A percentile compares a stretch with the other conserved stretches of the same genome.
Evolutionary conservation across 53 echinoderm and acorn worm genomes (phyloP).

Genomic region (Paelopatides confundens): DNA sequence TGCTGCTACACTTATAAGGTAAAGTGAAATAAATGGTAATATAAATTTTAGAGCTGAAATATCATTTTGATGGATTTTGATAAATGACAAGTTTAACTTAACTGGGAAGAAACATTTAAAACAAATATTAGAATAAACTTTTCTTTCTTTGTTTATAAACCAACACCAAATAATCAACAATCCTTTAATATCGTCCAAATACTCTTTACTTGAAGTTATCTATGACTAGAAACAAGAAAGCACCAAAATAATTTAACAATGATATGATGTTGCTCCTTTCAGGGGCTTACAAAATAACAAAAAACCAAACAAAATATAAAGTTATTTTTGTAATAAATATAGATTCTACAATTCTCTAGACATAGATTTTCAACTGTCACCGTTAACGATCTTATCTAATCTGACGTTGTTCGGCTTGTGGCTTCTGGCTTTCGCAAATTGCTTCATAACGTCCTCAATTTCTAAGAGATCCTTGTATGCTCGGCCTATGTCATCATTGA

Average conservation of each 20-base stretch:
- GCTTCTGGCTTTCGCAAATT: neutral
- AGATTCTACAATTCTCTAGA: neutral
- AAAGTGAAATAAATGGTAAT: no score
- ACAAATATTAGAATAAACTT: no score
- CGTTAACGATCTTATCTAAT: neutral
- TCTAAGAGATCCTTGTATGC: conserved; percentile 84
- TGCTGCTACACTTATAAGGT: no score
- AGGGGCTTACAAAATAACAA: neutral
- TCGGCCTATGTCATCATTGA: conserved; percentile 82
- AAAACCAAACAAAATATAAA: neutral
- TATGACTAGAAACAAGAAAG: neutral
- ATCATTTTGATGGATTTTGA: no score
- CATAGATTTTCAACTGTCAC: conserved; percentile 4
- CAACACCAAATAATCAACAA: no score
- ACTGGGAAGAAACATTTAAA: no score
- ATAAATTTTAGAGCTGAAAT: no score
- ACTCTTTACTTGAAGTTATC: no score
- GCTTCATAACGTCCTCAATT: neutral
- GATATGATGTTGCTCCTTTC: neutral
- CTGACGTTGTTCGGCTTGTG: neutral
- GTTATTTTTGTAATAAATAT: neutral
- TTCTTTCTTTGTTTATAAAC: no score
- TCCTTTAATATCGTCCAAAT: no score
- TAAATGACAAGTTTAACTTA: no score
- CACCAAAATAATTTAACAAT: neutral